phyloP scores from a whole-genome alignment of 2,797 vertebrate genomes.

The Pelodytes ibericus region DNA sequence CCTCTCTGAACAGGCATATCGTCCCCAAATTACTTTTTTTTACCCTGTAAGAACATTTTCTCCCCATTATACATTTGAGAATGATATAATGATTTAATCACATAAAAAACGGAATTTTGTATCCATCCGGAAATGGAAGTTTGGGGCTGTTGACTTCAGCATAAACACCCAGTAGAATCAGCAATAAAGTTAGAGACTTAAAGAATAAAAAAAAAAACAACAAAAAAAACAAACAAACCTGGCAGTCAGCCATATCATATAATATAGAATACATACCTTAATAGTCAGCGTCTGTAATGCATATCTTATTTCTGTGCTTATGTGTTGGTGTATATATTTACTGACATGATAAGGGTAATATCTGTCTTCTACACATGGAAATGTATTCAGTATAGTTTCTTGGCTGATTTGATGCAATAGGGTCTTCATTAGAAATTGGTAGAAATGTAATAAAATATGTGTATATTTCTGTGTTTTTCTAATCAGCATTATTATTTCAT shows the following conservation, averaged over 20 bases:
- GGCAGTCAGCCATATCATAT: slow-evolving; percentile 8
- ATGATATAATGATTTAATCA: slow-evolving; percentile 63
- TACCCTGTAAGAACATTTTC: slow-evolving; percentile 66
- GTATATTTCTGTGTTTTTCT: too few relatives aligned
- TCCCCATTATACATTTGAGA: slow-evolving; percentile 53
- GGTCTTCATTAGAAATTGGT: too few relatives aligned
- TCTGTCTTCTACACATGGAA: too few relatives aligned
- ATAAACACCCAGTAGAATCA: slow-evolving; percentile 60
- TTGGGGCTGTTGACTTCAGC: slow-evolving; percentile 59
- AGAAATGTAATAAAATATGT: too few relatives aligned
- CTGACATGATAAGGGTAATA: too few relatives aligned
- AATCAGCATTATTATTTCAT: too few relatives aligned
- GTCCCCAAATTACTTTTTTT: slow-evolving; percentile 68
- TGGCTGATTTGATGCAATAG: too few relatives aligned
- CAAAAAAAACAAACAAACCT: neutral
- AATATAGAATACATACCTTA: too few relatives aligned
- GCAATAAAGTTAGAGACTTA: slow-evolving; percentile 26
- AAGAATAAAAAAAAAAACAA: neutral
- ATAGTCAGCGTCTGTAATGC: too few relatives aligned
- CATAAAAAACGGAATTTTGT: slow-evolving; percentile 56
- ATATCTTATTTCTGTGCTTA: too few relatives aligned
- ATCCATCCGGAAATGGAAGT: slow-evolving; percentile 59
- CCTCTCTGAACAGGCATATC: slow-evolving; percentile 68
- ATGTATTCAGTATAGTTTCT: too few relatives aligned
- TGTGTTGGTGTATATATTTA: too few relatives aligned